A percentile compares a stretch with the other conserved stretches of the same genome.
Conservation (phyloP, 2,113 vertebrate species). For the Amblyornis subalaris region DNA sequence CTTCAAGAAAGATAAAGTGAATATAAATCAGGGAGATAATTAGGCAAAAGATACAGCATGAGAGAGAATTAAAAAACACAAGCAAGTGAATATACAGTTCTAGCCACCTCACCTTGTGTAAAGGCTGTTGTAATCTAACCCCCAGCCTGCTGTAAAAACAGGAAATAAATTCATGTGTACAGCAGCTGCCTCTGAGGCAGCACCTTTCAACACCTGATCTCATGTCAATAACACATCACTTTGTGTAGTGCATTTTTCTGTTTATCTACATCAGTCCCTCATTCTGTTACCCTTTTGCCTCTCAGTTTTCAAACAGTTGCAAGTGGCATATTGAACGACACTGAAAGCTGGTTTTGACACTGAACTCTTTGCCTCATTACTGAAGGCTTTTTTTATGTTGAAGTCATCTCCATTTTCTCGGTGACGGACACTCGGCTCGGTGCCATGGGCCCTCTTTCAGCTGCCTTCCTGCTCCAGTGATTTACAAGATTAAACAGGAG, state of each 20-base stretch:
- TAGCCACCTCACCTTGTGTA: not conserved
- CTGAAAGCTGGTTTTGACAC: conserved; percentile 4
- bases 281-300: not conserved
- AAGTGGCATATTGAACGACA: not conserved
- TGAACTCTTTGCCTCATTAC: not conserved
- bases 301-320: not conserved
- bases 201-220: not conserved
- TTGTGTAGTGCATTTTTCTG: not conserved
- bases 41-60: not conserved
- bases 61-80: not conserved
- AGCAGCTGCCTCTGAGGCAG: not conserved
- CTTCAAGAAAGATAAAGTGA: not conserved
- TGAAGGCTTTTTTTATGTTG: not conserved
- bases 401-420: conserved; percentile 17
- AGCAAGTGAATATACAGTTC: not conserved
- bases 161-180: not conserved
- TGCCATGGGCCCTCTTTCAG: not conserved
- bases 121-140: not conserved
- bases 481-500: conserved; percentile 52
- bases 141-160: not conserved
- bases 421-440: conserved; percentile 18
- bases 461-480: conserved; percentile 43
- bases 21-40: not conserved
- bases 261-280: not conserved
- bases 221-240: not conserved